Evolutionary conservation across 2,113 vertebrate genomes (phyloP).

Genomic region (Nothoprocta perdicaria): DNA sequence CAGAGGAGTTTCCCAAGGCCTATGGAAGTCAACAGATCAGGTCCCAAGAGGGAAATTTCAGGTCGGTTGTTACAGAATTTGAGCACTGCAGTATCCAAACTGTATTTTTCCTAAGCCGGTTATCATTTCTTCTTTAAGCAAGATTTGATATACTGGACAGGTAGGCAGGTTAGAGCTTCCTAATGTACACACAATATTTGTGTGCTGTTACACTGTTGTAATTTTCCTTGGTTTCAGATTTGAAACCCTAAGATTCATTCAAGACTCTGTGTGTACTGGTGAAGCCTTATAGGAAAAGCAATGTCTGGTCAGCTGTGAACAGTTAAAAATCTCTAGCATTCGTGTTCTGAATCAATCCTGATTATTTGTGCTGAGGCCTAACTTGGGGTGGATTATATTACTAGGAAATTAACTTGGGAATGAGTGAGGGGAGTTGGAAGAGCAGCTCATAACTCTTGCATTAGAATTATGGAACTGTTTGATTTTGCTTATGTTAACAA

Average conservation of each 20-base stretch:
- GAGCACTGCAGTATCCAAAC: accelerated
- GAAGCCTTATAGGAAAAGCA: background rate
- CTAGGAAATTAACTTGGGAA: background rate
- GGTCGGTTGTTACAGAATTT: background rate
- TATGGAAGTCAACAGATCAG: accelerated
- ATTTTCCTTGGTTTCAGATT: background rate
- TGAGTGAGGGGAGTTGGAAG: background rate
- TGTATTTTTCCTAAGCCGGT: background rate
- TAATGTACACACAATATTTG: too few relatives aligned
- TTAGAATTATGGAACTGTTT: background rate
- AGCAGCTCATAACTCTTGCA: background rate
- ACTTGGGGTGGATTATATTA: background rate
- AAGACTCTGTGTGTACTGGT: background rate
- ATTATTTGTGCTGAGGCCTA: background rate
- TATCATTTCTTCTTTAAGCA: background rate
- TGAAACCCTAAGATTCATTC: background rate
- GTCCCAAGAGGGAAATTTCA: background rate
- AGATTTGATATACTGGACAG: background rate
- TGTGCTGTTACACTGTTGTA: background rate
- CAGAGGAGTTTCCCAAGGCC: background rate
- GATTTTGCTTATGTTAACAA: background rate
- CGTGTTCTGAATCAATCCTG: background rate
- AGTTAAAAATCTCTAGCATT: background rate
- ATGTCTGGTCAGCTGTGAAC: background rate
- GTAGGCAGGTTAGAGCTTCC: background rate